Evolutionary conservation across 2,113 vertebrate species (phyloP).

Genomic region (Pedetes capensis): DNA sequence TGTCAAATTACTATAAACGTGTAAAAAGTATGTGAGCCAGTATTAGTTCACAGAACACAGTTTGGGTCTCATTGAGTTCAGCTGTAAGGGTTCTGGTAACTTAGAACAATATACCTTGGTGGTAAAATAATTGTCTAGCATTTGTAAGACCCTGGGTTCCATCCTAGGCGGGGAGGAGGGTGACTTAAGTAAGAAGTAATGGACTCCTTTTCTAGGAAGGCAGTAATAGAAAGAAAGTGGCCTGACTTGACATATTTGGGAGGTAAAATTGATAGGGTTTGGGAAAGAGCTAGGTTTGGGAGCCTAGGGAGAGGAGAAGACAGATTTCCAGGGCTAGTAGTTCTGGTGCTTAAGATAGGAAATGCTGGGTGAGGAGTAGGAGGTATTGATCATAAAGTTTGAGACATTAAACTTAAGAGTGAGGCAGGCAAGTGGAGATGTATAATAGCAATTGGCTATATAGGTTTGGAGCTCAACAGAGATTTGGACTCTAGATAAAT

Average conservation of each 20-base stretch:
- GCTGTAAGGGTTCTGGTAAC: not conserved
- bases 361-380: not conserved
- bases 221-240: not conserved
- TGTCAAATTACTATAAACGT: not conserved
- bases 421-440: not conserved
- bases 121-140: not conserved
- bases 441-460: not conserved
- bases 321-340: not conserved
- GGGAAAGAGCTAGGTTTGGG: not conserved
- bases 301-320: not conserved
- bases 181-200: not conserved
- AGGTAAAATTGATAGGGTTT: not conserved
- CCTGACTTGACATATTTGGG: not conserved
- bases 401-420: not conserved
- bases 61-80: constrained; percentile 27
- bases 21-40: not conserved
- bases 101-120: not conserved
- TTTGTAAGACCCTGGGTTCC: not conserved
- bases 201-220: not conserved
- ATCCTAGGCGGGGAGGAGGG: not conserved
- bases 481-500: not conserved
- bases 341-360: not conserved
- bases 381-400: not conserved
- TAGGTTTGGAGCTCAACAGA: not conserved
- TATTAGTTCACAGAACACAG: not conserved